A percentile compares a stretch with the other conserved stretches of the same genome.
Conservation (phyloP, 2,797 vertebrate species). For the Eurystomus glaucurus region DNA sequence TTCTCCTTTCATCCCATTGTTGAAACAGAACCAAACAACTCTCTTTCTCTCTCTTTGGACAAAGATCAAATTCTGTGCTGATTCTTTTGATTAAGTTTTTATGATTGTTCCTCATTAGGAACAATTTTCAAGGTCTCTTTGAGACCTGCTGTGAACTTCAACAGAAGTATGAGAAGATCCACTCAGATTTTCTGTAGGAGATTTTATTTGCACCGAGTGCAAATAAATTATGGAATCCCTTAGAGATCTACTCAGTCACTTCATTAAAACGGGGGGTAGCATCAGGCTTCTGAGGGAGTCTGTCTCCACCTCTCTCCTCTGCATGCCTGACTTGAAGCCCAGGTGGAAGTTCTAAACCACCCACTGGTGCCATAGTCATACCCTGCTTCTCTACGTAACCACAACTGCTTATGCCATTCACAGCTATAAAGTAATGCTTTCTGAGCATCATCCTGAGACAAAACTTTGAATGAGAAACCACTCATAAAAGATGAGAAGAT, state of each 20-base stretch:
- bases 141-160: neutral
- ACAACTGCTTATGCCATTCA: neutral
- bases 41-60: neutral
- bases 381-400: rapidly evolving
- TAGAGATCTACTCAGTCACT: neutral
- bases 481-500: neutral
- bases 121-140: neutral
- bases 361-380: rapidly evolving
- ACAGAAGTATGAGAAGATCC: neutral
- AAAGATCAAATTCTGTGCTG: neutral
- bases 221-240: neutral
- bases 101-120: neutral
- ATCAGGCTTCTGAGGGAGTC: neutral
- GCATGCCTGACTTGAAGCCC: neutral
- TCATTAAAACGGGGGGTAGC: neutral
- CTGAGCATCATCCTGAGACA: neutral
- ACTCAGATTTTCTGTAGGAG: neutral
- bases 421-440: neutral
- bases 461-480: neutral
- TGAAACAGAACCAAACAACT: neutral
- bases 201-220: neutral
- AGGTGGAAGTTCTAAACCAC: neutral
- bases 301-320: neutral
- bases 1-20: neutral
- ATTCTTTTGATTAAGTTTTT: neutral